phyloP scores from a whole-genome alignment of 1,140 invertebrate genomes.

The Ceratosolen solmsi region DNA sequence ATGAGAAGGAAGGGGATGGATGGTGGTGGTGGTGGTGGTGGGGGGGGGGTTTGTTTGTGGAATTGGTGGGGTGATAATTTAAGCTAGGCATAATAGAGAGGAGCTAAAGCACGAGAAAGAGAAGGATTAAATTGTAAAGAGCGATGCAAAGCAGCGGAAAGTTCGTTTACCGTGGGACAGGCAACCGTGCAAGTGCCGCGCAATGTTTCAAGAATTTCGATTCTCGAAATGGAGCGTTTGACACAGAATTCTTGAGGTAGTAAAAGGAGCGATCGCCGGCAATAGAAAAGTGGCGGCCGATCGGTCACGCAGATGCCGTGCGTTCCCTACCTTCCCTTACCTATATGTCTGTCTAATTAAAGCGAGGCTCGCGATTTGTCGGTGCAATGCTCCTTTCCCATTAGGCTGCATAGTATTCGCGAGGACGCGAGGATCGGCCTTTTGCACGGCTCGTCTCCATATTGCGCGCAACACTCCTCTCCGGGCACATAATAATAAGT shows the following conservation, averaged over 20 bases:
- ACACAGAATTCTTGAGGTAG: not conserved
- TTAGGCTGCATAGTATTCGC: too few relatives aligned
- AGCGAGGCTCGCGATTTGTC: constrained; percentile 35
- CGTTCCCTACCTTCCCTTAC: too few relatives aligned
- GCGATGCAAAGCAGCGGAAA: not conserved
- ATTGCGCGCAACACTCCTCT: too few relatives aligned
- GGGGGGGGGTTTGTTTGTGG: too few relatives aligned
- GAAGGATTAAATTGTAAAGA: not conserved
- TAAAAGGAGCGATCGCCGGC: not conserved
- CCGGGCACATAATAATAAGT: too few relatives aligned
- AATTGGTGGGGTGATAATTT: too few relatives aligned
- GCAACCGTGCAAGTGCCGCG: not conserved
- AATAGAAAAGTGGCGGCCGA: not conserved
- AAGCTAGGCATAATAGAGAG: too few relatives aligned
- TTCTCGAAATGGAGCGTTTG: constrained; percentile 2
- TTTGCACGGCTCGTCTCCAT: too few relatives aligned
- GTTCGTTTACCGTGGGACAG: not conserved
- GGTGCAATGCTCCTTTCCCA: too few relatives aligned
- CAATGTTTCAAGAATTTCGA: not conserved
- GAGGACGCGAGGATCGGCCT: too few relatives aligned
- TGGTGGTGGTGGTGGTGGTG: too few relatives aligned
- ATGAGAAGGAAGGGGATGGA: not conserved
- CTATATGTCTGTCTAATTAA: constrained; percentile 44
- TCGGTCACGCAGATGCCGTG: not conserved
- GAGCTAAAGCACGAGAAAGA: not conserved